A percentile compares a stretch with the other conserved stretches of the same genome.
These are phyloP conservation scores for Oscheius myriophilus DNA, from an alignment of 2,888 invertebrate genomes.

Conservation along the genomic window DNA sequence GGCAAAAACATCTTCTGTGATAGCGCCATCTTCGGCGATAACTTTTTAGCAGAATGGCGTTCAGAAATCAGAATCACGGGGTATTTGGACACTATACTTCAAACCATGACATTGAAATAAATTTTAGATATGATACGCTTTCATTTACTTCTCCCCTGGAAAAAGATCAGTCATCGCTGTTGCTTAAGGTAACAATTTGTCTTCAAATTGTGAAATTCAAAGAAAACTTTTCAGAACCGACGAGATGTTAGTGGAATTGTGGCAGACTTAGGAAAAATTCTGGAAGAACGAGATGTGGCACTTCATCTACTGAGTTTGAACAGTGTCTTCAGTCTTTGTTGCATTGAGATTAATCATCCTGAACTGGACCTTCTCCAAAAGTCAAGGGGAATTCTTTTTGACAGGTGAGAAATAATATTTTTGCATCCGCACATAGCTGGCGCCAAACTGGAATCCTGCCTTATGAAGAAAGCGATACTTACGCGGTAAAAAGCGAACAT, in stretches of 20 bases:
- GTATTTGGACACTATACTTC: not conserved
- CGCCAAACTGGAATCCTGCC: no score
- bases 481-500: no score
- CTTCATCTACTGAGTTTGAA: constrained; percentile 17
- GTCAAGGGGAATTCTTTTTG: constrained; percentile 10
- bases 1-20: no score
- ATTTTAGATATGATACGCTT: constrained; percentile 13
- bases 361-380: not conserved
- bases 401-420: not conserved
- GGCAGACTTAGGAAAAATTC: not conserved
- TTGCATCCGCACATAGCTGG: no score
- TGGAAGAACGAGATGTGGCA: constrained; percentile 4
- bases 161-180: not conserved
- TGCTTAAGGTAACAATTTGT: not conserved
- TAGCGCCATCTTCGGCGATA: no score
- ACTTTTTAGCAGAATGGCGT: no score
- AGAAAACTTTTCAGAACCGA: not conserved
- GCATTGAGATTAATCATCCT: constrained; percentile 13
- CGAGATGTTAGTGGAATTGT: not conserved
- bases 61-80: no score
- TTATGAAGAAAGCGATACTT: no score
- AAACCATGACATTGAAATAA: not conserved
- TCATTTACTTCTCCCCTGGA: not conserved
- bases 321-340: constrained; percentile 14
- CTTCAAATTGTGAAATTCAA: no score